Percentiles rank a stretch among this genome's conserved stretches.
Conservation (phyloP, 2,888 invertebrate genomes). For the Papilio protenor region DNA sequence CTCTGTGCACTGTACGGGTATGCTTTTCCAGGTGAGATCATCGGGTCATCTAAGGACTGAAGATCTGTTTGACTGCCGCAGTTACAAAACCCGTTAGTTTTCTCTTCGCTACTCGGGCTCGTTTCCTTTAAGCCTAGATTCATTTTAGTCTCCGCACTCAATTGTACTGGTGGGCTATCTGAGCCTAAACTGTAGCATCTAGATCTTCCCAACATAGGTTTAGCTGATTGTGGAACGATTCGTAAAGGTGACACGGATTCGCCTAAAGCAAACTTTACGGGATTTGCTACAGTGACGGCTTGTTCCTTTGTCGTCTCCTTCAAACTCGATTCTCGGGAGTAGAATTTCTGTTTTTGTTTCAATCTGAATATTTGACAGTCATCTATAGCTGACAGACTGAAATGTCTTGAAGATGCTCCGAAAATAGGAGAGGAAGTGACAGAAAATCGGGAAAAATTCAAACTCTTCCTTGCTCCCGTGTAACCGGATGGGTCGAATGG, state of each 20-base stretch:
- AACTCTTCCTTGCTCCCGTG: slow-evolving; percentile 80
- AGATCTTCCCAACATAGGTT: slow-evolving; percentile 68
- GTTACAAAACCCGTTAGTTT: slow-evolving; percentile 84
- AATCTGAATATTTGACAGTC: slow-evolving; percentile 80
- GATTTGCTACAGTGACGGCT: slow-evolving; percentile 60
- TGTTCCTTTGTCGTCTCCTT: slow-evolving; percentile 74
- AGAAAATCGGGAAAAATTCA: slow-evolving; percentile 65
- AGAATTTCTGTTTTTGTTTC: slow-evolving; percentile 77
- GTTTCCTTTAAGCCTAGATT: slow-evolving; percentile 85
- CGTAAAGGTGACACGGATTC: slow-evolving; percentile 85
- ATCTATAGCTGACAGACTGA: slow-evolving; percentile 88
- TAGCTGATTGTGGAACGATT: slow-evolving; percentile 59
- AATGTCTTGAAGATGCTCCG: slow-evolving; percentile 86
- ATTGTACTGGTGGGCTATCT: slow-evolving; percentile 79
- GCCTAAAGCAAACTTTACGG: slow-evolving; percentile 88
- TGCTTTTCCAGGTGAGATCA: slow-evolving; percentile 76
- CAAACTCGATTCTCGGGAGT: slow-evolving; percentile 75
- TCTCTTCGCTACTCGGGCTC: slow-evolving; percentile 73
- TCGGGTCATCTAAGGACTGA: slow-evolving; percentile 85
- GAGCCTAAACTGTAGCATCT: slow-evolving; percentile 89
- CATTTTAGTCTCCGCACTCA: slow-evolving; percentile 86
- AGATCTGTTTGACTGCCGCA: slow-evolving; percentile 90
- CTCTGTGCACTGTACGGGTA: slow-evolving; percentile 78
- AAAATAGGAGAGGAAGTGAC: slow-evolving; percentile 78
- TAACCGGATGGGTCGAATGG: slow-evolving; percentile 89